Base-by-base conservation (phyloP, 2,113 vertebrate species). In the Athene noctua region DNA sequence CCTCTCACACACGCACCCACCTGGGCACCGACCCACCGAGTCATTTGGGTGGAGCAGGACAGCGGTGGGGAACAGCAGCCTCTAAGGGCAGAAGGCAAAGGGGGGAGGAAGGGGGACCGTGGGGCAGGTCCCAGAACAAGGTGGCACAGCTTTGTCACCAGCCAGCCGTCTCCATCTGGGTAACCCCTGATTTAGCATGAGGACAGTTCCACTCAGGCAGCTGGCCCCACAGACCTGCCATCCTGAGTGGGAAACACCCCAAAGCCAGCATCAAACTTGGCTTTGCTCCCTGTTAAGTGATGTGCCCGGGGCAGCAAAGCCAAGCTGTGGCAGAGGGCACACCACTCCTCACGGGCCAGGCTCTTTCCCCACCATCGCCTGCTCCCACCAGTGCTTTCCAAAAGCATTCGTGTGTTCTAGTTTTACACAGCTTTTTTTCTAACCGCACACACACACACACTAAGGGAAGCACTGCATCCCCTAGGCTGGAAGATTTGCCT, bases 371-470 rank as follows among this genome's bases (percentile, higher is more conserved):
- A 3, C 68, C 79, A 20, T 6, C 10, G 0, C 80, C 63, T 15
- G 32, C 74, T 79, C 61, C 55, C 5, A 1, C 25, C 65, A 29
- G 9, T 3, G 10, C n/a, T 78, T 80, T 78, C 20, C 3, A 29
- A 59, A 27, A 0, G 3, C 51, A 14, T 40, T 25, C 3, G 0
- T 17, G 21, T 9, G 7, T 49, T 85, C 75, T 61, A 57, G 22
- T 19, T 78, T 36, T 15, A 36, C 13, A 4, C 44, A 42, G 47
- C 29, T 68, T 55, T 47, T n/a, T 68, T 40, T 52, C 86, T 44
- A 52, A 22, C 22, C 66, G 13, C 44, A 18, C 10, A 0, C 9
- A 15, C 40, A 40, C 40, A 40, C 34, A 6, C 40, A 10, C 9
- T 20, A 9, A 5, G n/a, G 30, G 40, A 70, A 51, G 36, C 58